Conservation (phyloP, 2,888 invertebrate genomes). For the Axea sp. region DNA sequence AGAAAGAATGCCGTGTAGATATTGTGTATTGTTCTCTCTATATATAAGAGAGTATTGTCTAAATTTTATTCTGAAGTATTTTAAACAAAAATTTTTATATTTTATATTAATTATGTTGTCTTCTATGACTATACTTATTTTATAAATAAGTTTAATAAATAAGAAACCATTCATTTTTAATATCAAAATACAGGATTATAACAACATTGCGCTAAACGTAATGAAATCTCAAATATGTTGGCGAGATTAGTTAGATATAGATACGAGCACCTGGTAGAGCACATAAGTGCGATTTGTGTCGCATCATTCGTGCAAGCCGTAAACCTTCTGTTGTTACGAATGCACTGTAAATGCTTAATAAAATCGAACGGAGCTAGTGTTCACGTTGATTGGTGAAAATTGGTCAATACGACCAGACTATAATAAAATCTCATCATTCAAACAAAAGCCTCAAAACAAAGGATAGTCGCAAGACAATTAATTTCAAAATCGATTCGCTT, state of each 20-base stretch:
- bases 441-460: constrained; percentile 36
- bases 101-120: no score
- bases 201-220: background rate
- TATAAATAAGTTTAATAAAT: no score
- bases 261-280: background rate
- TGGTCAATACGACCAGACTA: constrained; percentile 19
- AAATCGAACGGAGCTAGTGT: background rate
- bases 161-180: no score
- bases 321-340: background rate
- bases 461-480: constrained; percentile 35
- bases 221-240: background rate
- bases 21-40: no score
- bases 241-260: background rate
- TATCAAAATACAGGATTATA: no score
- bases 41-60: no score
- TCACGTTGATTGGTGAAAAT: constrained; percentile 16
- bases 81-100: no score
- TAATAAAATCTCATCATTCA: constrained; percentile 14
- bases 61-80: no score
- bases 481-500: constrained; percentile 41
- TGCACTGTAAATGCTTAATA: constrained; percentile 17
- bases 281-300: constrained; percentile 3
- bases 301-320: background rate
- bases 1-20: no score
- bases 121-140: no score